Conservation (phyloP, 2,113 vertebrate species). For the Pteropus alecto region DNA sequence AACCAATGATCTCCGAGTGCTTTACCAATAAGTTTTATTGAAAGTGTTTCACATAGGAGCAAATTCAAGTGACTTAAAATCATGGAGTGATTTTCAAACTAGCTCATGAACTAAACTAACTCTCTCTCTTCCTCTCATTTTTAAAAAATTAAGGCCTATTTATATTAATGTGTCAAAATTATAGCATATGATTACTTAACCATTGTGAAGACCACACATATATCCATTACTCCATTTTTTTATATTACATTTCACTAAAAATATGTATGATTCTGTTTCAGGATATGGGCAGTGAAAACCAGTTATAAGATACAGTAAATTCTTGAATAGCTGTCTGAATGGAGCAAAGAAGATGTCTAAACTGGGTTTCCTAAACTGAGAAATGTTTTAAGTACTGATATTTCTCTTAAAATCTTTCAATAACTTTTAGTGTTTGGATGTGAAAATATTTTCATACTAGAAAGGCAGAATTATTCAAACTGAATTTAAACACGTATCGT, state of each 20-base stretch:
- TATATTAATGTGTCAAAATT: not conserved
- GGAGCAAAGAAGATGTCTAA: not conserved
- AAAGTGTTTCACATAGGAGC: constrained; percentile 7
- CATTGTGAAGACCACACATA: not conserved
- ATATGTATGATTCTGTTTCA: not conserved
- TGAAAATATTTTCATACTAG: not conserved
- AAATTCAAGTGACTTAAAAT: constrained; percentile 41
- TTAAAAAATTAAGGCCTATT: not conserved
- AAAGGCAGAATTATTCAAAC: not conserved
- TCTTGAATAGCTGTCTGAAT: not conserved
- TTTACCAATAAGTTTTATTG: constrained; percentile 32
- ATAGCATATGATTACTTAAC: not conserved
- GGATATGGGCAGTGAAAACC: not conserved
- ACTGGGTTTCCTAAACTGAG: not conserved
- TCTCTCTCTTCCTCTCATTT: not conserved
- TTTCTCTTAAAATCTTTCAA: not conserved
- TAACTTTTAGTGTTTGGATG: not conserved
- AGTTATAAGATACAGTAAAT: not conserved
- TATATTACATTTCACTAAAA: not conserved
- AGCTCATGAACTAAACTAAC: not conserved
- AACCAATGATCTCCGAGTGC: constrained; percentile 33
- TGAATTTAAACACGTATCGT: not conserved
- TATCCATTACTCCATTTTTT: not conserved
- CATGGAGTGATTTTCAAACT: constrained; percentile 2
- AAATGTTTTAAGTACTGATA: not conserved